These are phyloP conservation scores for Isurus oxyrinchus DNA, from an alignment of 2,113 vertebrate species.

Conservation along the genomic window DNA sequence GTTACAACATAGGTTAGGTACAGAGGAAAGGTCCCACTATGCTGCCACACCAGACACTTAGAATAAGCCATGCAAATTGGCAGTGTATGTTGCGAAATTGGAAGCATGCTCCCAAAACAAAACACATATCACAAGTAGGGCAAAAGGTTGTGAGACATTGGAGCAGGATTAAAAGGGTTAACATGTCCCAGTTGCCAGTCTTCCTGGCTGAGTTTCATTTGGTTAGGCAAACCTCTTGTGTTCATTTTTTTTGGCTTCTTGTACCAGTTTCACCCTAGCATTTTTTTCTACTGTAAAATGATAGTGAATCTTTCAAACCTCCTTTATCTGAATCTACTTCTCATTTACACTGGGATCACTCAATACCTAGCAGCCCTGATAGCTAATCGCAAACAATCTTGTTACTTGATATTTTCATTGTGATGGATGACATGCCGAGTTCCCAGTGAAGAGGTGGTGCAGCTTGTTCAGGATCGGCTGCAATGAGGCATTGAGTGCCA, in stretches of 20 bases:
- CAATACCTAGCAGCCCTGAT: constrained; percentile 8
- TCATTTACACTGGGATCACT: constrained; percentile 34
- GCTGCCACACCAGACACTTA: not conserved
- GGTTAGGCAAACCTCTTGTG: not conserved
- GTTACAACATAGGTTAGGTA: not conserved
- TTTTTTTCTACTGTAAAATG: constrained; percentile 15
- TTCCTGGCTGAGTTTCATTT: not conserved
- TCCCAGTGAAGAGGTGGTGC: not conserved
- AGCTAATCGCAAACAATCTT: constrained; percentile 24
- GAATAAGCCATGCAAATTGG: not conserved
- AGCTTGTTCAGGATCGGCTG: not conserved
- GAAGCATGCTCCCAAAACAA: not conserved
- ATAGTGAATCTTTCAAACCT: constrained; percentile 18
- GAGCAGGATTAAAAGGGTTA: constrained; percentile 1
- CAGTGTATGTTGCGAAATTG: not conserved
- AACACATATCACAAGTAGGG: not conserved
- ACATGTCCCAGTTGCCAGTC: not conserved
- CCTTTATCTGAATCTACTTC: constrained; percentile 23
- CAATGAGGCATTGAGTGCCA: not conserved
- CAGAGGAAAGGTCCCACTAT: not conserved
- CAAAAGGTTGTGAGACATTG: not conserved
- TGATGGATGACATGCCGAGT: constrained; percentile 13
- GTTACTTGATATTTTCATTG: constrained; percentile 32
- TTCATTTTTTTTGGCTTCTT: constrained; percentile 2
- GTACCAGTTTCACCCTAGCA: not conserved